Evolutionary conservation across 2,888 invertebrate species (phyloP), one percentile per base, ranked within the genome.

Genomic region (Polydrusus pterygomalis): DNA sequence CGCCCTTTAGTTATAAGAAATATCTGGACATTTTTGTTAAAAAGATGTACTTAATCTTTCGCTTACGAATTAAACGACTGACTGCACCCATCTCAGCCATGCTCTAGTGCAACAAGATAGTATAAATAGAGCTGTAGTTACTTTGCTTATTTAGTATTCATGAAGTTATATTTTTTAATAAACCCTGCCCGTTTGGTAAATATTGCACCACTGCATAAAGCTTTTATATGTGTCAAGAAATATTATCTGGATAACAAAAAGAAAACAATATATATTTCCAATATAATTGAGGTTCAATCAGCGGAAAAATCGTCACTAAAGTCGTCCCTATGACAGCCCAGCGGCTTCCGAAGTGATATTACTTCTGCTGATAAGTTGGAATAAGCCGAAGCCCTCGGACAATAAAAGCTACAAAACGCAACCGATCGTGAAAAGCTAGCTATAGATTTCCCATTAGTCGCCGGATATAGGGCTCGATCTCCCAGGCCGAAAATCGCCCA

Each of bases 401-500:
- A 84, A 83, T 83, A 82, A 82, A 82, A 83, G 83, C 82, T 80
- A 82, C 83, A 82, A 82, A 83, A 83, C 80, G 79, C 82, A 82
- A 75, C 81, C 81, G 81, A 79, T 77, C 78, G 79, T 82, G 58
- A 60, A 60, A 38, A 60, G 58, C 38, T n/a, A 60, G 58, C 83
- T 83, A 84, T 84, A 83, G 84, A 83, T 84, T 84, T 84, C 83
- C 84, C 84, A 84, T 84, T 84, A 84, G 83, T 80, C 80, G 77
- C 80, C 81, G 79, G 80, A 81, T 82, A 79, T 80, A 74, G 82
- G 82, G 83, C 83, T 80, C 83, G 83, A 60, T 60, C 38, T 38
- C 58, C 58, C 38, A 38, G 78, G 63, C 77, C 83, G 84, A 84
- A 84, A 47, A 45, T 45, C 63, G 63, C 8, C 47, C 45, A 47